Percentiles rank a stretch among this genome's conserved stretches.
Evolutionary conservation across 2,797 vertebrate species (phyloP).

Genomic region (Gobionotothen gibberifrons): DNA sequence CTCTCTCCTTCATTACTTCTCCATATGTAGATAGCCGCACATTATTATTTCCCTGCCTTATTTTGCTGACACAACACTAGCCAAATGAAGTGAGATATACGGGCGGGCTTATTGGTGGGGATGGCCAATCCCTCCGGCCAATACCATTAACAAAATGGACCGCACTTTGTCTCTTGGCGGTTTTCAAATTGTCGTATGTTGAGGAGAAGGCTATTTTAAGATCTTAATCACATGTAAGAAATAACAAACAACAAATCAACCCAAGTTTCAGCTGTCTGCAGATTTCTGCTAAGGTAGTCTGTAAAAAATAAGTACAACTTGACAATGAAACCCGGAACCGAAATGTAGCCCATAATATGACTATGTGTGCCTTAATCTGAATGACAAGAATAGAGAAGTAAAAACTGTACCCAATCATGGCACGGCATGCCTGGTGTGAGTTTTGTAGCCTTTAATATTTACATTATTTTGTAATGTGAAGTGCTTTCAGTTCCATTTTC

Average conservation of each 20-base stretch:
- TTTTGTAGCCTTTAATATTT: neutral
- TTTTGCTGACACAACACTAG: slow-evolving; percentile 81
- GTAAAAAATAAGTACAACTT: slow-evolving; percentile 17
- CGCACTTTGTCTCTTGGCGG: slow-evolving; percentile 67
- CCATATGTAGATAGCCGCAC: slow-evolving; percentile 81
- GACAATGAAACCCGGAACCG: slow-evolving; percentile 13
- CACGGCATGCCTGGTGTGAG: neutral
- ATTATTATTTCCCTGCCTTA: slow-evolving; percentile 79
- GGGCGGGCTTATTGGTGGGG: slow-evolving; percentile 76
- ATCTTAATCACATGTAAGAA: slow-evolving; percentile 59
- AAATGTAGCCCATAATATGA: neutral
- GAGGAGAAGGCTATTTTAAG: slow-evolving; percentile 52
- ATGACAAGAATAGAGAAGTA: neutral
- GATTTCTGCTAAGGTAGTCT: slow-evolving; percentile 31
- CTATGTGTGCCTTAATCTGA: neutral
- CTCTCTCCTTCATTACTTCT: slow-evolving; percentile 81
- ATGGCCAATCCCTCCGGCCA: slow-evolving; percentile 81
- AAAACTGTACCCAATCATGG: neutral
- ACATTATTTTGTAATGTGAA: neutral
- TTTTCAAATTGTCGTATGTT: slow-evolving; percentile 35
- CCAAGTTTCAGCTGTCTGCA: slow-evolving; percentile 28
- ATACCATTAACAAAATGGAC: slow-evolving; percentile 80
- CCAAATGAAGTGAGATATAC: slow-evolving; percentile 88
- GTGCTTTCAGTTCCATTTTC: neutral
- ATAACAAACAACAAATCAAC: slow-evolving; percentile 55